Conservation (phyloP, 2,113 vertebrate genomes). For the Actinemys pallida region DNA sequence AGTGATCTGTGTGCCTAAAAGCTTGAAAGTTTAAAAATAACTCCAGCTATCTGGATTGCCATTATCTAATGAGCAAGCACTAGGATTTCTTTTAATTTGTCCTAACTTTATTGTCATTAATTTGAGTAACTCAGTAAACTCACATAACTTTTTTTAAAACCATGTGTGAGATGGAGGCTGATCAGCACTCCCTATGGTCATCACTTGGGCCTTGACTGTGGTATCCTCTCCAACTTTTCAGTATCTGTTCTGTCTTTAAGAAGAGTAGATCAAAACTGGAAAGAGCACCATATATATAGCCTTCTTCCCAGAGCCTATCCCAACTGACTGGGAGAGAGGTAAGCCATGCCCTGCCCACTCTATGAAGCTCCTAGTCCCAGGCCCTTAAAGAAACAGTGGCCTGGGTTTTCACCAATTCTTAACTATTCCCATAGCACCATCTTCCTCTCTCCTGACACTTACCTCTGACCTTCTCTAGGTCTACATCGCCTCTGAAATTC, state of each 20-base stretch:
- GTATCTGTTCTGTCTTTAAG: not conserved
- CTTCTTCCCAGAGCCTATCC: not conserved
- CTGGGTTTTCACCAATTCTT: too few relatives aligned
- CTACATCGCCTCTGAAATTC: not conserved
- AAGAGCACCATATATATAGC: too few relatives aligned
- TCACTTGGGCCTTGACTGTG: not conserved
- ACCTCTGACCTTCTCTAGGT: not conserved
- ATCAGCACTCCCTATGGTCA: not conserved
- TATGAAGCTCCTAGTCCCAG: not conserved
- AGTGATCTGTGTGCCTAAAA: conserved; percentile 40
- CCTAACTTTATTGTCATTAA: conserved; percentile 16
- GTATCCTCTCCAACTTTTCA: conserved; percentile 6
- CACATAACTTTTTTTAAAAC: not conserved
- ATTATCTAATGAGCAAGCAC: conserved; percentile 42
- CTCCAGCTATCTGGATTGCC: conserved; percentile 23
- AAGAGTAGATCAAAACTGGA: not conserved
- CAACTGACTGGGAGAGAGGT: not conserved
- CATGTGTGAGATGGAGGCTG: not conserved
- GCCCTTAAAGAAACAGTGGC: not conserved
- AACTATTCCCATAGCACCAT: not conserved
- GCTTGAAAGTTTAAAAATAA: conserved; percentile 31
- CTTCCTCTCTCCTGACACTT: not conserved
- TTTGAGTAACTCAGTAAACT: not conserved
- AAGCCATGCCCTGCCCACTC: not conserved
- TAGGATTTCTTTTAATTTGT: conserved; percentile 49